Evolutionary conservation across 2,113 vertebrate species (phyloP).

Genomic region (Dryoscopus gambensis): DNA sequence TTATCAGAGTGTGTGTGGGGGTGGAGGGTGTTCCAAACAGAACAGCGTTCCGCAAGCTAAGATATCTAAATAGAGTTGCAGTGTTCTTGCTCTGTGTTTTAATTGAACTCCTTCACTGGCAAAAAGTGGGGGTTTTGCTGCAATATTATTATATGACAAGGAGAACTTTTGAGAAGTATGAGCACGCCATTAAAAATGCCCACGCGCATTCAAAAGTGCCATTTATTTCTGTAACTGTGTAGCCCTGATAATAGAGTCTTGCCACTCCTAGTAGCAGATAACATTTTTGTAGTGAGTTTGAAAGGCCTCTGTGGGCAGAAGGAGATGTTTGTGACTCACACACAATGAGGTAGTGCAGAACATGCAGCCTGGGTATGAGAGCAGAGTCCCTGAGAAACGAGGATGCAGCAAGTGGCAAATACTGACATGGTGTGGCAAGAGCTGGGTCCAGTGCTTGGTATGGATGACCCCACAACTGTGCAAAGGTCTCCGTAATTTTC

Average conservation of each 20-base stretch:
- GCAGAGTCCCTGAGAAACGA: not conserved
- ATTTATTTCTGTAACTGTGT: not conserved
- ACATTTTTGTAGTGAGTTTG: not conserved
- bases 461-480: accelerated
- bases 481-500: not conserved
- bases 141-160: not conserved
- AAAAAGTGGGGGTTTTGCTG: accelerated
- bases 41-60: not conserved
- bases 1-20: not conserved
- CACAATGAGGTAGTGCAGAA: accelerated
- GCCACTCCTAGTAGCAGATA: not conserved
- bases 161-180: not conserved
- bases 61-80: not conserved
- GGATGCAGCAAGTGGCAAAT: not conserved
- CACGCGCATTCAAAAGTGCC: accelerated
- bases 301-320: not conserved
- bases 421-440: accelerated
- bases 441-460: not conserved
- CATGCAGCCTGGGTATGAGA: not conserved
- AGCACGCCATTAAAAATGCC: not conserved
- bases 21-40: not conserved
- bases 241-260: not conserved
- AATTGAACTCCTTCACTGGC: not conserved
- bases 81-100: not conserved
- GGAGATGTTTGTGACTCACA: not conserved